These are phyloP conservation scores for Butorides virescens DNA, from an alignment of 2,113 vertebrate species.

Conservation along the genomic window DNA sequence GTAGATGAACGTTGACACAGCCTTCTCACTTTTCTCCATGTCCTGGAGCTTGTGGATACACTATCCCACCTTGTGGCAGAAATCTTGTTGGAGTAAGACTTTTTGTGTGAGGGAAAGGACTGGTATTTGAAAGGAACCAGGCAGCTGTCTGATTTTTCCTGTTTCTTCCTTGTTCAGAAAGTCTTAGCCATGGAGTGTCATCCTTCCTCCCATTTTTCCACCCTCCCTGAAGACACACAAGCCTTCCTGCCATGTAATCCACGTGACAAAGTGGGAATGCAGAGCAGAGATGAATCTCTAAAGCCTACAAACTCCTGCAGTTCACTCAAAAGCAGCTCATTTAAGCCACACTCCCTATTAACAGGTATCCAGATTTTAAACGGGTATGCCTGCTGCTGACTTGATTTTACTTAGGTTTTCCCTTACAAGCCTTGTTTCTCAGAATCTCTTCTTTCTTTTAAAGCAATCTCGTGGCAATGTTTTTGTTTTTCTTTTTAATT, in stretches of 20 bases:
- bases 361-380: not conserved
- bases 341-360: not conserved
- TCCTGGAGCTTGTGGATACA: not conserved
- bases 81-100: not conserved
- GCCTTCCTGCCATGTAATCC: not conserved
- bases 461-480: not conserved
- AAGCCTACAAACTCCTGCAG: not conserved
- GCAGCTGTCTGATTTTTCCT: not conserved
- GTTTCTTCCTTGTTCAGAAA: not conserved
- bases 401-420: not conserved
- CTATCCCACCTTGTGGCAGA: not conserved
- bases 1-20: accelerated
- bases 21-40: not conserved
- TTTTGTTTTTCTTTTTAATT: not conserved
- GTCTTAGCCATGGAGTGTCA: not conserved
- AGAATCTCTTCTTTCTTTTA: not conserved
- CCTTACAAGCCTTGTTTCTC: not conserved
- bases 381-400: not conserved
- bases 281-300: not conserved
- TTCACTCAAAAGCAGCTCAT: not conserved
- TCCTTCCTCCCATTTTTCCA: not conserved
- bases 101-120: not conserved
- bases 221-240: not conserved
- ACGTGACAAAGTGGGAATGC: not conserved
- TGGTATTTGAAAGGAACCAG: not conserved